Conservation (phyloP, 2,888 invertebrate genomes). For the Antheraea assamensis region DNA sequence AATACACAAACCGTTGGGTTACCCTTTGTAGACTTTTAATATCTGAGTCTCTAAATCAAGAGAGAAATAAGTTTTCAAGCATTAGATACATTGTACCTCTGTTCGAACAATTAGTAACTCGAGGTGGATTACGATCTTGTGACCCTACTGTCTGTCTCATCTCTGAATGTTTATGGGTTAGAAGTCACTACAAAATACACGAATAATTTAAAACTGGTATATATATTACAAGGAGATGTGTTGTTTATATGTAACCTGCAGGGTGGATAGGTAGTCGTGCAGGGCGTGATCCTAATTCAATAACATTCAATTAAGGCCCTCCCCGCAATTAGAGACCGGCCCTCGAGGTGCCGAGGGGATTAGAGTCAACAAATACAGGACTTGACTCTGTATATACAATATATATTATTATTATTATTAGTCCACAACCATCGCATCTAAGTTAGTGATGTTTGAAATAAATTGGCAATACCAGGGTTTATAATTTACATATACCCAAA, state of each 20-base stretch:
- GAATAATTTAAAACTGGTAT: background rate
- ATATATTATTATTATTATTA: background rate
- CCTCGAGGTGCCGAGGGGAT: slow-evolving; percentile 32
- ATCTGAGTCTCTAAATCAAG: too few relatives aligned
- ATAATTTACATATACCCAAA: too few relatives aligned
- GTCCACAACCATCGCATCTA: background rate
- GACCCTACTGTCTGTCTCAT: too few relatives aligned
- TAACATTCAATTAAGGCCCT: slow-evolving; percentile 72
- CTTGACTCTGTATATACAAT: slow-evolving; percentile 23
- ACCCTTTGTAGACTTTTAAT: too few relatives aligned
- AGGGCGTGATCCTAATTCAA: slow-evolving; percentile 69
- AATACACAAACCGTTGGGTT: too few relatives aligned
- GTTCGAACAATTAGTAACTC: too few relatives aligned
- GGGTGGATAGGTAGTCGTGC: slow-evolving; percentile 26
- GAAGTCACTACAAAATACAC: too few relatives aligned
- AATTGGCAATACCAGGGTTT: background rate
- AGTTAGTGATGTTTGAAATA: background rate
- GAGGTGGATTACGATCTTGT: too few relatives aligned
- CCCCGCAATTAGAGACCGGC: slow-evolving; percentile 60
- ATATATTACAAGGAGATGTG: background rate
- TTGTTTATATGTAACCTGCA: slow-evolving; percentile 9
- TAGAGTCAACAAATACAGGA: slow-evolving; percentile 29
- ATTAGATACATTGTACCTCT: too few relatives aligned
- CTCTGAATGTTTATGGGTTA: too few relatives aligned
- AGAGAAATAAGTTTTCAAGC: too few relatives aligned